Percentiles rank a stretch among this genome's conserved stretches.
These are phyloP conservation scores for Melangyna quadrimaculata DNA, from an alignment of 2,888 invertebrate species.

Conservation along the genomic window DNA sequence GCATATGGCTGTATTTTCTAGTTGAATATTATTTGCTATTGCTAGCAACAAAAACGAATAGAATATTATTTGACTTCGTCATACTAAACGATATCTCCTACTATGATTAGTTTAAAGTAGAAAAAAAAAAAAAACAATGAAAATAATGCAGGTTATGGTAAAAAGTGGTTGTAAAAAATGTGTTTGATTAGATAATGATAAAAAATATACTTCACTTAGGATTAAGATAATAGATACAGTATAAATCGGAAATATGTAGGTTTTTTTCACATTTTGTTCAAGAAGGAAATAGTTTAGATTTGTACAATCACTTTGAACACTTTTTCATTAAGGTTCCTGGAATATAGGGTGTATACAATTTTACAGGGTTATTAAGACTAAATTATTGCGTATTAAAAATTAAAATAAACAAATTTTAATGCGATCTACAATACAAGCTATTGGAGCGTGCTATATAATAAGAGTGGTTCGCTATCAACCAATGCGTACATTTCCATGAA, in stretches of 20 bases:
- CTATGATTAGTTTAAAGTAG: not conserved
- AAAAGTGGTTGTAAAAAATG: not conserved
- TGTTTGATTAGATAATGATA: conserved; percentile 30
- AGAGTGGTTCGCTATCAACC: not conserved
- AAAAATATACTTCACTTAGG: not conserved
- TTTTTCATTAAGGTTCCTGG: not conserved
- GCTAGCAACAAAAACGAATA: conserved; percentile 45
- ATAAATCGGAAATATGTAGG: not conserved
- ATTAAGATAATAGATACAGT: conserved; percentile 4
- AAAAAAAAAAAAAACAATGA: not conserved
- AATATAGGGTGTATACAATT: not conserved
- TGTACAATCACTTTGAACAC: not conserved
- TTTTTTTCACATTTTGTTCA: not conserved
- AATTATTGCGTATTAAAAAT: not conserved
- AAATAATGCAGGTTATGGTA: no score
- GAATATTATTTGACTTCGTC: conserved; percentile 30
- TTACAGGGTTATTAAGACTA: not conserved
- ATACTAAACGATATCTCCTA: not conserved
- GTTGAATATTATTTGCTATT: not conserved
- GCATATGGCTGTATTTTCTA: not conserved
- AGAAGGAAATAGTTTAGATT: not conserved
- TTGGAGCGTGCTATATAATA: not conserved
- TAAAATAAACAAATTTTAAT: no score
- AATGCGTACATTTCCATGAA: conserved; percentile 15
- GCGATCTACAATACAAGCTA: not conserved